Conservation (phyloP, 2,888 invertebrate species). For the Oxyscelio sp. region DNA sequence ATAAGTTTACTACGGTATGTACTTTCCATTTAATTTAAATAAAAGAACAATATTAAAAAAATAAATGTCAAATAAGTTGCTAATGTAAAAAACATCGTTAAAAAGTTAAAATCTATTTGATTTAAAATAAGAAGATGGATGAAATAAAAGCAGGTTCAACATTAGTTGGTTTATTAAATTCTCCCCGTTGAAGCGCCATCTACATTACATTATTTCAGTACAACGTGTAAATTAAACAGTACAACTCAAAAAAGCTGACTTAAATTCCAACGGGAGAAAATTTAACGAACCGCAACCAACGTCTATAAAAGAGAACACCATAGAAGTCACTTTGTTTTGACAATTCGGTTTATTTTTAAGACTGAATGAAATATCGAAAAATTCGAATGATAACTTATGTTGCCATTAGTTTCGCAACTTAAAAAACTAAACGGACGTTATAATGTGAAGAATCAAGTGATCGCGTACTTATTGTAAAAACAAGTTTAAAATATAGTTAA, state of each 20-base stretch:
- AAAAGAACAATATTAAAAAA: no score
- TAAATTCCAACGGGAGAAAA: neutral
- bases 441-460: constrained; percentile 57
- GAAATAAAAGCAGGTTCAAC: no score
- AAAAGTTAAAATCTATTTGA: neutral
- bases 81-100: no score
- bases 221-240: no score
- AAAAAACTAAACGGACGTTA: constrained; percentile 72
- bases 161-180: no score
- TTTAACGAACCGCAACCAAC: neutral
- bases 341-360: constrained; percentile 72
- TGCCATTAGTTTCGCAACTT: constrained; percentile 70
- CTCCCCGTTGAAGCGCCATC: no score
- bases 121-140: neutral
- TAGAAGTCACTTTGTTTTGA: constrained; percentile 45
- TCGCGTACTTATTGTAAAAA: constrained; percentile 55
- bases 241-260: no score
- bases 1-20: no score
- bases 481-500: constrained; percentile 48
- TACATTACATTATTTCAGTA: no score
- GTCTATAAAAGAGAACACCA: neutral
- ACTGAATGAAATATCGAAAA: constrained; percentile 63
- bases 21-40: no score
- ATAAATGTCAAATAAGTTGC: no score
- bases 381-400: constrained; percentile 60